Percentiles rank a stretch among this genome's conserved stretches.
Evolutionary conservation across 2,113 vertebrate genomes (phyloP).

Genomic region (Gymnorhina tibicen): DNA sequence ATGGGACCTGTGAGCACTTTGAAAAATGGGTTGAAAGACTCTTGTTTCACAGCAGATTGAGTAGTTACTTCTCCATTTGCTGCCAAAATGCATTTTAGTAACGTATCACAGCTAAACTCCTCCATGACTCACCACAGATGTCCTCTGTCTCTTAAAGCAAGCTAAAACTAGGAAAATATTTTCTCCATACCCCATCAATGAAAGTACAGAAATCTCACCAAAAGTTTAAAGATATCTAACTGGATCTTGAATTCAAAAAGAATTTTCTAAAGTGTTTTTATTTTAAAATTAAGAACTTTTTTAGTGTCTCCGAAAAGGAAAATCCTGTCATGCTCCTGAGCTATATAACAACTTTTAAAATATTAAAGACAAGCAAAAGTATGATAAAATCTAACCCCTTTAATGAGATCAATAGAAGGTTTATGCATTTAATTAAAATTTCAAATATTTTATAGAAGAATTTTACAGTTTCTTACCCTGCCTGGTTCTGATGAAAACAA

Average conservation of each 20-base stretch:
- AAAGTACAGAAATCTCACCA: neutral
- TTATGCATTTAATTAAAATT: neutral
- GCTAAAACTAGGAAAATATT: neutral
- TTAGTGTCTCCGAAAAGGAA: neutral
- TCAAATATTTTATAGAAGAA: neutral
- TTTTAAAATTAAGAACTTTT: neutral
- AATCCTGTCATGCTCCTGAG: neutral
- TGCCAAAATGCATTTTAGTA: slow-evolving; percentile 18
- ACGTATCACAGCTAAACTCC: neutral
- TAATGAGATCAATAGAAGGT: neutral
- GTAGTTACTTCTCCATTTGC: slow-evolving; percentile 6
- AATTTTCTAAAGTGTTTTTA: neutral
- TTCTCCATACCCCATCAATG: neutral
- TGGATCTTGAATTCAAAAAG: neutral
- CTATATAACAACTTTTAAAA: neutral
- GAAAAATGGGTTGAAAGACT: slow-evolving; percentile 66
- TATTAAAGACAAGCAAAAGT: neutral
- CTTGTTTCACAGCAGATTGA: slow-evolving; percentile 34
- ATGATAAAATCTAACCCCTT: neutral
- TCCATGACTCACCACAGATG: neutral
- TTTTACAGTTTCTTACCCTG: neutral
- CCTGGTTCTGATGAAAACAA: neutral
- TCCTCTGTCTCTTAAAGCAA: neutral
- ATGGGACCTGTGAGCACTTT: slow-evolving; percentile 35
- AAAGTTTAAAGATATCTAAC: neutral